Conservation (phyloP, 2,888 invertebrate genomes). For the Thecophora atra region DNA sequence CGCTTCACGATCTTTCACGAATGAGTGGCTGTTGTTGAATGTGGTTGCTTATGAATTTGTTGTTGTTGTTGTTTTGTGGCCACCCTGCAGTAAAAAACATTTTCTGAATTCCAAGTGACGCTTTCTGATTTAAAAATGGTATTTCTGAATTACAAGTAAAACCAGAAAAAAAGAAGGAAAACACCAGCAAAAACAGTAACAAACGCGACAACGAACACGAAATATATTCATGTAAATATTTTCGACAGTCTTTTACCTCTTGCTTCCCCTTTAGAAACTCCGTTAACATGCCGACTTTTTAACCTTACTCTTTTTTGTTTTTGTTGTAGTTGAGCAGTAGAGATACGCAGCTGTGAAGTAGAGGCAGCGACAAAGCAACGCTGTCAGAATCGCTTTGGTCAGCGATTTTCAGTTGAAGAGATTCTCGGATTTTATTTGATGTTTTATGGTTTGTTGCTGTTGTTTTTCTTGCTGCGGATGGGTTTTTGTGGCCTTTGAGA, state of each 20-base stretch:
- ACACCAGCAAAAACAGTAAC: slow-evolving; percentile 6
- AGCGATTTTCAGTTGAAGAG: slow-evolving; percentile 31
- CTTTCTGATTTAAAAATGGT: too few species aligned
- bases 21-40: too few species aligned
- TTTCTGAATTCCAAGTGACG: too few species aligned
- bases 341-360: background rate
- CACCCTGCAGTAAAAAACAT: too few species aligned
- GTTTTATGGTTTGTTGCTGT: slow-evolving; percentile 36
- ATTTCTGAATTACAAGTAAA: slow-evolving; percentile 1
- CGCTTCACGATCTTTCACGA: slow-evolving; percentile 11
- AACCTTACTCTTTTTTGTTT: background rate
- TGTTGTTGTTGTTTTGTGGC: background rate
- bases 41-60: slow-evolving; percentile 9
- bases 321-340: background rate
- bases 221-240: background rate
- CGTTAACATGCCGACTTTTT: slow-evolving; percentile 3
- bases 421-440: slow-evolving; percentile 7
- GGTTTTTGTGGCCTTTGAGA: too few species aligned
- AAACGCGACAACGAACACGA: background rate
- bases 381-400: background rate
- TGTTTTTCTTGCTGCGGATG: slow-evolving; percentile 20
- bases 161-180: background rate
- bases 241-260: slow-evolving; percentile 12
- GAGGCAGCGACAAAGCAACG: background rate
- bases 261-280: background rate